Evolutionary conservation across 2,888 invertebrate genomes (phyloP).

Genomic region (Ophion ventricosus): DNA sequence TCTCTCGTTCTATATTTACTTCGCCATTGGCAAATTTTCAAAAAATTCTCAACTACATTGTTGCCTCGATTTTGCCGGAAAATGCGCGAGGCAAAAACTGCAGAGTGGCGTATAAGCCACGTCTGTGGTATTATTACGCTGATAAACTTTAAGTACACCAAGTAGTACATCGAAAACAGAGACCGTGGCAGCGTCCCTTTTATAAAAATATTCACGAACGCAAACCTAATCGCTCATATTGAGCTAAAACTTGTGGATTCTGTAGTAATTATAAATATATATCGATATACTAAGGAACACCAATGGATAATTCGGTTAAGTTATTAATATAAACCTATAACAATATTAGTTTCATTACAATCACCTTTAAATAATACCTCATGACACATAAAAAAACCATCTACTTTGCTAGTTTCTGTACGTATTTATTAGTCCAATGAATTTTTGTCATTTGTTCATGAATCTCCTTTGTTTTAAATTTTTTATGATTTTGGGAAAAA

Average conservation of each 20-base stretch:
- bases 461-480: not conserved
- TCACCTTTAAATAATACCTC: too few species aligned
- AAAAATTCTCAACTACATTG: slow-evolving; percentile 23
- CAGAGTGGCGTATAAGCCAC: slow-evolving; percentile 37
- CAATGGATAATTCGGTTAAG: too few species aligned
- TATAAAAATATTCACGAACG: slow-evolving; percentile 27
- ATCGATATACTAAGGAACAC: too few species aligned
- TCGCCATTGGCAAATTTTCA: slow-evolving; percentile 60
- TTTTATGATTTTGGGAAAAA: not conserved
- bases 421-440: too few species aligned
- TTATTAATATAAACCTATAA: too few species aligned
- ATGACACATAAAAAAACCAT: too few species aligned
- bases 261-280: too few species aligned
- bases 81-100: slow-evolving; percentile 46
- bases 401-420: too few species aligned
- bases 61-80: slow-evolving; percentile 23
- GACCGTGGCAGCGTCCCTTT: not conserved
- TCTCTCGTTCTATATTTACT: not conserved
- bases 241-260: slow-evolving; percentile 1
- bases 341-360: too few species aligned
- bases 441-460: too few species aligned
- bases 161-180: slow-evolving; percentile 6
- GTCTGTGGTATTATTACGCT: slow-evolving; percentile 22
- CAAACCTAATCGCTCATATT: not conserved
- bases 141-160: slow-evolving; percentile 36